A percentile compares a stretch with the other conserved stretches of the same genome.
Conservation (phyloP, 1,140 invertebrate species). For the Rhagoletis pomonella region DNA sequence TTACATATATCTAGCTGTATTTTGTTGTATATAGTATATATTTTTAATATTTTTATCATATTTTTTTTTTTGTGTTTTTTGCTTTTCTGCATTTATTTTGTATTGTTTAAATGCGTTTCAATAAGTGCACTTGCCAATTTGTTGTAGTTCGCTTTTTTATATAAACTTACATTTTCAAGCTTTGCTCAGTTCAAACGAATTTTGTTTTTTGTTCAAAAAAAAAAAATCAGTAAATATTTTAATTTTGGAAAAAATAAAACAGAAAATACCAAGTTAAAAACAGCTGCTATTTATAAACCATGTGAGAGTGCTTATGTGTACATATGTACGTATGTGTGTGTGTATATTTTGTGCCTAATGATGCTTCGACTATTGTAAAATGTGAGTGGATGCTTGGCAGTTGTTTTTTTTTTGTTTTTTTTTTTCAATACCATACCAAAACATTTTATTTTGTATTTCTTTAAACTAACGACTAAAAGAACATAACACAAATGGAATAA, state of each 20-base stretch:
- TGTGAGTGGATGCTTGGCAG: not conserved
- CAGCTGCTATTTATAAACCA: too few relatives aligned
- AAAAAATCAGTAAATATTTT: not conserved
- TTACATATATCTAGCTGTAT: not conserved
- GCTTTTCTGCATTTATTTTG: conserved; percentile 42
- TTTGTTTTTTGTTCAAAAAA: not conserved
- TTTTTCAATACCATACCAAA: too few relatives aligned
- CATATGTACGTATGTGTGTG: not conserved
- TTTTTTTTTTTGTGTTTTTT: conserved; percentile 33
- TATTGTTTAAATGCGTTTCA: conserved; percentile 42
- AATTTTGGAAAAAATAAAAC: not conserved
- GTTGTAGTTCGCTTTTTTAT: conserved; percentile 6
- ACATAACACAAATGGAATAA: not conserved
- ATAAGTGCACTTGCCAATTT: conserved; percentile 72
- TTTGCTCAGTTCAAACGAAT: conserved; percentile 4
- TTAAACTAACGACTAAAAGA: not conserved
- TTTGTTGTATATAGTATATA: not conserved
- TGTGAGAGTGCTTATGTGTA: not conserved
- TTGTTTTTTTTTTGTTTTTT: not conserved
- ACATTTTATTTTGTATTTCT: not conserved
- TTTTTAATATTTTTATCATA: not conserved
- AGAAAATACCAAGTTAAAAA: not conserved
- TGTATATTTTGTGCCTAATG: not conserved
- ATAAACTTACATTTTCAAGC: conserved; percentile 18
- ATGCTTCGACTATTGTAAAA: not conserved